phyloP scores from a whole-genome alignment of 2,888 invertebrate species.

The Aphidoletes aphidimyza region DNA sequence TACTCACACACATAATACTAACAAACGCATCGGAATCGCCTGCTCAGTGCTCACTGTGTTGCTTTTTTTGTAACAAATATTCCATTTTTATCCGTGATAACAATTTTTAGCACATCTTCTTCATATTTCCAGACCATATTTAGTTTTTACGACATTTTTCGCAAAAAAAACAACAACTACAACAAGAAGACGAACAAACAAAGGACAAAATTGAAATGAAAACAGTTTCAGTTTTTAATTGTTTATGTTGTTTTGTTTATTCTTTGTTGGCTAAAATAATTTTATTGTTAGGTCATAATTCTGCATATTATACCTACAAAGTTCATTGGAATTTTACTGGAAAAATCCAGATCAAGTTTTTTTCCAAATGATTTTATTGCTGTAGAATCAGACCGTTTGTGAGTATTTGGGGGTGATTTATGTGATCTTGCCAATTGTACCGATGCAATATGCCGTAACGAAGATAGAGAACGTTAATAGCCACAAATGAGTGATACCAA shows the following conservation, averaged over 20 bases:
- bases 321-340: background rate
- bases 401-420: background rate
- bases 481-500: background rate
- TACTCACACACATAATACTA: background rate
- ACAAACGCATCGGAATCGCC: background rate
- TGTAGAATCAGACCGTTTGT: background rate
- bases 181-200: background rate
- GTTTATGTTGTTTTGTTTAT: background rate
- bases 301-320: background rate
- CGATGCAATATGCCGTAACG: background rate
- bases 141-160: background rate
- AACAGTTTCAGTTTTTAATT: constrained; percentile 37
- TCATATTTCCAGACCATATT: background rate
- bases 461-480: background rate
- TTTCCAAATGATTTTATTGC: constrained; percentile 26
- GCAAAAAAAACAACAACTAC: no score
- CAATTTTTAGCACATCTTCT: constrained; percentile 10
- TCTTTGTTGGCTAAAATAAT: background rate
- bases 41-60: background rate
- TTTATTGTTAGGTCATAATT: constrained; percentile 17
- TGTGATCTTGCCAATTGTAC: no score
- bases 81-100: constrained; percentile 27
- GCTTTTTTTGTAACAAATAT: constrained; percentile 4
- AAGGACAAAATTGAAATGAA: background rate
- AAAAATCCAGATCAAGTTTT: constrained; percentile 44